Evolutionary conservation across 2,113 vertebrate genomes (phyloP).

Genomic region (Poecilia latipinna): DNA sequence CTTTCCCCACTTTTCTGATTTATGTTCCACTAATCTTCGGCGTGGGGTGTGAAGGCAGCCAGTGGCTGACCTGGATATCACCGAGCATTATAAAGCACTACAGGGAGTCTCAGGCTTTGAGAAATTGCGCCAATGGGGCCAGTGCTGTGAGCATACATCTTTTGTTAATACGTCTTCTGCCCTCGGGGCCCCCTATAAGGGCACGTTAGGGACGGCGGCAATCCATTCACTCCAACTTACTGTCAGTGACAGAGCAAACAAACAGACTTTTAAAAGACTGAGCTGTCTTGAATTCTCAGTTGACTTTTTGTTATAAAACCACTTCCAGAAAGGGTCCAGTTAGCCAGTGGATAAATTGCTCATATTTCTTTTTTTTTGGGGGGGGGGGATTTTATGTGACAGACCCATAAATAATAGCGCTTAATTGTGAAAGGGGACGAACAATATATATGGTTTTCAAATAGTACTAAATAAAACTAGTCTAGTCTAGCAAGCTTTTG

Average conservation of each 20-base stretch:
- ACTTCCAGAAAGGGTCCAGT: not conserved
- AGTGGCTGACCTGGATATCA: slow-evolving; percentile 67
- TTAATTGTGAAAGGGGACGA: not conserved
- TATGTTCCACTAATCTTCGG: slow-evolving; percentile 72
- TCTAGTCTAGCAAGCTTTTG: not conserved
- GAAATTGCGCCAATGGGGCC: slow-evolving; percentile 37
- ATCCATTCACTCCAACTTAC: slow-evolving; percentile 58
- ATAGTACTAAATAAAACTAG: not conserved
- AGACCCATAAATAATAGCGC: not conserved
- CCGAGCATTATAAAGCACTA: slow-evolving; percentile 58
- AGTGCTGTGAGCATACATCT: slow-evolving; percentile 49
- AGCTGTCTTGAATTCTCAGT: slow-evolving; percentile 8
- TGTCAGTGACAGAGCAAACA: slow-evolving; percentile 32
- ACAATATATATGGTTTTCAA: not conserved
- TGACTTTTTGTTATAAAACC: not conserved
- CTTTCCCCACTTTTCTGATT: slow-evolving; percentile 65
- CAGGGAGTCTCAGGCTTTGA: slow-evolving; percentile 47
- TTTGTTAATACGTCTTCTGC: slow-evolving; percentile 44
- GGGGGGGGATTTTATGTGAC: not conserved
- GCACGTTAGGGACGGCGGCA: slow-evolving; percentile 24
- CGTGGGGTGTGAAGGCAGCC: slow-evolving; percentile 44
- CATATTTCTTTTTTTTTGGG: not conserved
- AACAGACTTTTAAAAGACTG: slow-evolving; percentile 25
- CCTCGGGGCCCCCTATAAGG: slow-evolving; percentile 34
- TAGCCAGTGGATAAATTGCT: not conserved